These are phyloP conservation scores for Spizella passerina DNA, from an alignment of 2,797 vertebrate species.

Conservation along the genomic window DNA sequence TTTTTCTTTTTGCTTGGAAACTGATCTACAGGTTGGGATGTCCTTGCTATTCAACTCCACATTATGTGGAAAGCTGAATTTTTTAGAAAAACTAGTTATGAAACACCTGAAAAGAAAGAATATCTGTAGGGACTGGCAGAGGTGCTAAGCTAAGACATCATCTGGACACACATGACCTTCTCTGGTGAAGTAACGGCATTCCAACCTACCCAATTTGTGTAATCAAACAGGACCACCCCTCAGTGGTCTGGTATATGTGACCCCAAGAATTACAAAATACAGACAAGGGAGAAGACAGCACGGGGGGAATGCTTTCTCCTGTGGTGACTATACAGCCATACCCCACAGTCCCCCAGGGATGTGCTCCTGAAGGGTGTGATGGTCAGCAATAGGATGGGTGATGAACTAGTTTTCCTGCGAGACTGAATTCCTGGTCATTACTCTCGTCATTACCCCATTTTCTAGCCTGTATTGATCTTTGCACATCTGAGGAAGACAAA, in stretches of 20 bases:
- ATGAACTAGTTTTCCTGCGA: background rate
- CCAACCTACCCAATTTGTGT: background rate
- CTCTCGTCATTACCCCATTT: background rate
- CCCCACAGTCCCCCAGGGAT: background rate
- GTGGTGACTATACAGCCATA: background rate
- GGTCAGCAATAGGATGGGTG: background rate
- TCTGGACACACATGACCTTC: background rate
- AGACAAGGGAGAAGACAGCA: background rate
- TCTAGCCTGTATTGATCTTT: background rate
- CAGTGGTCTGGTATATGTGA: background rate
- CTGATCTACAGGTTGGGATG: background rate
- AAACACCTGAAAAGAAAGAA: background rate
- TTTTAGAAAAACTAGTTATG: background rate
- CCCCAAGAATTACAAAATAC: background rate
- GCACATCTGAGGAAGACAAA: background rate
- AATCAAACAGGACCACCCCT: background rate
- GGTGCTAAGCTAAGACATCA: background rate
- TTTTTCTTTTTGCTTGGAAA: background rate
- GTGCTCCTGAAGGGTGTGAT: background rate
- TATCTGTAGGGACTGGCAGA: background rate
- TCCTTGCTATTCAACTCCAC: background rate
- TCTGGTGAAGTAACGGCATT: background rate
- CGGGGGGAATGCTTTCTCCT: background rate
- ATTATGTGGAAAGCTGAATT: background rate
- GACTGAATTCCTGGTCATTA: background rate